phyloP scores from a whole-genome alignment of 2,888 invertebrate species.

The Chaetogeoica ovagalla region DNA sequence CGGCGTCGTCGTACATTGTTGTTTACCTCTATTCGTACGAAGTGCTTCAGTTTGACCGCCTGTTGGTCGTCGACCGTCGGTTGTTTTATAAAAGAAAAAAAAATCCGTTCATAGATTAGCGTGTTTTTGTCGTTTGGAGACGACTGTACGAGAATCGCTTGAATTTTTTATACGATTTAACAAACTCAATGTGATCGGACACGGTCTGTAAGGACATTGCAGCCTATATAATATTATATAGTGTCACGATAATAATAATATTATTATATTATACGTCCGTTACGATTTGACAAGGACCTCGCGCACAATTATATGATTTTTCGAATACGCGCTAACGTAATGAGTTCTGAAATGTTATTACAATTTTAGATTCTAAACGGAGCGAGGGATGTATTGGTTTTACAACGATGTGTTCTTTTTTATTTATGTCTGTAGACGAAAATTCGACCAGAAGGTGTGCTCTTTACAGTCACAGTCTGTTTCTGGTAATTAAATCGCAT shows the following conservation, averaged over 20 bases:
- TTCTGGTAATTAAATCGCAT: no score
- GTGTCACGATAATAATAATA: background rate
- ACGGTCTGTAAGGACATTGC: slow-evolving; percentile 4
- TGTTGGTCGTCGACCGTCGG: background rate
- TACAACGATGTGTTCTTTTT: no score
- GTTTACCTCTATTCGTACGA: slow-evolving; percentile 16
- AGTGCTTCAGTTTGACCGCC: background rate
- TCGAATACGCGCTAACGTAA: background rate
- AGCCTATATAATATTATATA: no score
- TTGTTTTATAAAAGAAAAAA: no score
- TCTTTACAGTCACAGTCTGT: no score
- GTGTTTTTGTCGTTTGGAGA: slow-evolving; percentile 2
- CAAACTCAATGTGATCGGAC: slow-evolving; percentile 38
- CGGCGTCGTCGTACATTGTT: slow-evolving; percentile 5
- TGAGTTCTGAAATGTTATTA: no score
- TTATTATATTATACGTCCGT: background rate
- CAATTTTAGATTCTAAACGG: no score
- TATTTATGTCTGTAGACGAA: no score
- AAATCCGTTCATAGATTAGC: slow-evolving; percentile 3
- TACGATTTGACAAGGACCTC: slow-evolving; percentile 13
- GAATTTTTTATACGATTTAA: slow-evolving; percentile 15
- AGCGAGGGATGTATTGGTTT: no score
- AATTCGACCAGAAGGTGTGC: no score
- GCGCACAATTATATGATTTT: background rate
- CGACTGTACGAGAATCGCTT: background rate